A percentile compares a stretch with the other conserved stretches of the same genome.
phyloP scores from a whole-genome alignment of 2,797 vertebrate species.

The Cossypha heuglini region DNA sequence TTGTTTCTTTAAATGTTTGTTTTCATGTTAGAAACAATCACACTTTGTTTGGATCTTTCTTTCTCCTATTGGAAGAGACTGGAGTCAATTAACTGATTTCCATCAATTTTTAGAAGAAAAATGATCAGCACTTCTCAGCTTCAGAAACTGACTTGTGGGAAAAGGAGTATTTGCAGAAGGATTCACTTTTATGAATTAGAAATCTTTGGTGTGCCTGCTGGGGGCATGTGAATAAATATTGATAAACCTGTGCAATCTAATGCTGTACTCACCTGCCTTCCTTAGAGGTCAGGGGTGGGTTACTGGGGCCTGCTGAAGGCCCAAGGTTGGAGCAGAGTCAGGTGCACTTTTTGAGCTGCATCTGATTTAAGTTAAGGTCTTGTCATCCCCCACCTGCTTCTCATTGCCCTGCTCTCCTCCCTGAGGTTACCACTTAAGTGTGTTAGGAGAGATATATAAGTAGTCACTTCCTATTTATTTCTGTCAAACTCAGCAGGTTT shows the following conservation, averaged over 20 bases:
- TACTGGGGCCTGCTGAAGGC: neutral
- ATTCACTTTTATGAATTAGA: neutral
- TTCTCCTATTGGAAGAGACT: neutral
- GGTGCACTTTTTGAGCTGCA: neutral
- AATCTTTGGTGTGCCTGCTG: neutral
- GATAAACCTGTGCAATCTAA: neutral
- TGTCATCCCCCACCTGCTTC: neutral
- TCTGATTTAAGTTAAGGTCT: neutral
- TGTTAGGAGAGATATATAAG: neutral
- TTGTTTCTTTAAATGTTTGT: neutral
- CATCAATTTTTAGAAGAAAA: neutral
- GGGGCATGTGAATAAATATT: neutral
- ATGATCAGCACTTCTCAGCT: neutral
- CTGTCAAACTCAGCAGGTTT: neutral
- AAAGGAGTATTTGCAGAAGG: neutral
- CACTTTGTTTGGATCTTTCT: neutral
- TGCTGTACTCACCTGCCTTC: neutral
- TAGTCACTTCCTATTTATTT: neutral
- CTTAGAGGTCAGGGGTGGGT: neutral
- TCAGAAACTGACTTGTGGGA: neutral
- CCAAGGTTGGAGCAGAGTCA: neutral
- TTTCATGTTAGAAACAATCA: neutral
- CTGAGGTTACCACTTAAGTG: neutral
- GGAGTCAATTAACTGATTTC: neutral
- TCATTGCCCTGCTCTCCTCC: neutral